A percentile compares a stretch with the other conserved stretches of the same genome.
These are phyloP conservation scores for Heteronetta atricapilla DNA, from an alignment of 2,113 vertebrate genomes.

Conservation along the genomic window DNA sequence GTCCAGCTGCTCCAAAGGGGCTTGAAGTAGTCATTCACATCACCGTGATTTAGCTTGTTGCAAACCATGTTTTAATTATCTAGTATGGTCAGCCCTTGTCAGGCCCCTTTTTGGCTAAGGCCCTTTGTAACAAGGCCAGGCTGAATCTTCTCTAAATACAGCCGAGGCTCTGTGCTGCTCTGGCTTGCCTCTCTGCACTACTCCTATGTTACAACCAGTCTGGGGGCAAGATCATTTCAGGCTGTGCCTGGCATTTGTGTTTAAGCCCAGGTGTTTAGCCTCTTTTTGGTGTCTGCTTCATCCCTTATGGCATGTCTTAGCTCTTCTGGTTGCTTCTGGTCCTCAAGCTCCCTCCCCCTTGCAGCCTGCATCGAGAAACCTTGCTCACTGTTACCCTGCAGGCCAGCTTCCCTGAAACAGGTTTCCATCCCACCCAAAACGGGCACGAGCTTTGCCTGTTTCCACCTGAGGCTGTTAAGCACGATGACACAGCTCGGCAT, in stretches of 20 bases:
- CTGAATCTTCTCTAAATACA: not conserved
- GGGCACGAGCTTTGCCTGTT: not conserved
- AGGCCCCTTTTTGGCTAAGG: not conserved
- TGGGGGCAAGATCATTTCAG: not conserved
- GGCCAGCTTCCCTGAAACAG: constrained; percentile 15
- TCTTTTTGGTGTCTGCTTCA: not conserved
- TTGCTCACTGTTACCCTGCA: not conserved
- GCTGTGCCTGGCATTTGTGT: fast-evolving
- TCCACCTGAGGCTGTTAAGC: constrained; percentile 4
- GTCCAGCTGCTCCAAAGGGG: not conserved
- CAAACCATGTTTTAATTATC: not conserved
- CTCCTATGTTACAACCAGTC: not conserved
- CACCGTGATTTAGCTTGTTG: not conserved
- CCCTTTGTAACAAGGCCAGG: not conserved
- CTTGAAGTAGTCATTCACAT: not conserved
- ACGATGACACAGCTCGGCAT: not conserved
- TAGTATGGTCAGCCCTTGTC: not conserved
- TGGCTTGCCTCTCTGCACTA: not conserved
- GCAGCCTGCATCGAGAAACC: not conserved
- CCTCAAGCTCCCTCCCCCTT: not conserved
- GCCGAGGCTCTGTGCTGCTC: not conserved
- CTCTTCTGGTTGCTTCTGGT: not conserved
- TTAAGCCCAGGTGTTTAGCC: not conserved
- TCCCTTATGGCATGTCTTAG: not conserved
- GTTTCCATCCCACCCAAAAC: not conserved